A percentile compares a stretch with the other conserved stretches of the same genome.
Evolutionary conservation across 2,797 vertebrate species (phyloP).

Genomic region (Danio jaintianensis): DNA sequence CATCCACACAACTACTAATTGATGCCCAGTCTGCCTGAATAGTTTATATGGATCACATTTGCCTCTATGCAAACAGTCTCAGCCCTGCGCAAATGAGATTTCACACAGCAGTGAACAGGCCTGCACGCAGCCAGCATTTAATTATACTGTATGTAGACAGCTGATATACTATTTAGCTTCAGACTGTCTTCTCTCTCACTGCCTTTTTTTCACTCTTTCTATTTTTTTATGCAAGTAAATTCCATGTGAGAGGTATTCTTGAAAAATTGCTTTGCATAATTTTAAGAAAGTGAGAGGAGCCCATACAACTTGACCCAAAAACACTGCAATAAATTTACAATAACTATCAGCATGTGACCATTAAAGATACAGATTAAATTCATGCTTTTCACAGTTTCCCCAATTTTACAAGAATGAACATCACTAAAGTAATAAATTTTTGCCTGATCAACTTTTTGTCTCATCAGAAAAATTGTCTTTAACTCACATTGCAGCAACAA

Average conservation of each 20-base stretch:
- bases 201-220: background rate
- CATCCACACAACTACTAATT: slow-evolving; percentile 29
- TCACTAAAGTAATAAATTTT: background rate
- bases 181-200: background rate
- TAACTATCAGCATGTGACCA: background rate
- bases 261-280: background rate
- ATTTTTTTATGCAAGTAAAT: background rate
- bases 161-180: background rate
- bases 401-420: background rate
- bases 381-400: background rate
- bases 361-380: background rate
- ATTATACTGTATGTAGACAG: background rate
- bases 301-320: background rate
- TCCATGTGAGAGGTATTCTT: background rate
- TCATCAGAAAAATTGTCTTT: background rate
- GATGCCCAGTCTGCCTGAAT: slow-evolving; percentile 7
- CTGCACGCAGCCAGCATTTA: background rate
- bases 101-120: slow-evolving; percentile 23
- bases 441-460: background rate
- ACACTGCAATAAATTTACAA: background rate
- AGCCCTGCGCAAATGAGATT: slow-evolving; percentile 41
- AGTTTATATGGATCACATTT: slow-evolving; percentile 31
- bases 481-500: background rate
- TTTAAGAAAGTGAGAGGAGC: background rate
- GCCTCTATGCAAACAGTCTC: slow-evolving; percentile 19